These are phyloP conservation scores for Isichthys henryi DNA, from an alignment of 2,113 vertebrate species.

Conservation along the genomic window DNA sequence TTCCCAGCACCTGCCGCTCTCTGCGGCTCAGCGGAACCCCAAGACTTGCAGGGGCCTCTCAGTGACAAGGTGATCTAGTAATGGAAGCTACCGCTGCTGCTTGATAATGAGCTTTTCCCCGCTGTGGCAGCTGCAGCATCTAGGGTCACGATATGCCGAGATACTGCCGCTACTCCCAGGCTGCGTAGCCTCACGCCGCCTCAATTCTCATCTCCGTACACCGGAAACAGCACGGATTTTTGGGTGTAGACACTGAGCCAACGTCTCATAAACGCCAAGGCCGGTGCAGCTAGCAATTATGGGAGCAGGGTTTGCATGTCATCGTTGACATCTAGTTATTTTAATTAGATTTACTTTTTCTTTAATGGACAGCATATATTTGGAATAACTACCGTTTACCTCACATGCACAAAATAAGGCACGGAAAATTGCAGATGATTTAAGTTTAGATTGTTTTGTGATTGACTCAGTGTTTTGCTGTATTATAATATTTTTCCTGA, in stretches of 20 bases:
- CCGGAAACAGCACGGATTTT: not conserved
- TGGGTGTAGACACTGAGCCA: not conserved
- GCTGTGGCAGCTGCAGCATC: not conserved
- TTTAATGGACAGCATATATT: not conserved
- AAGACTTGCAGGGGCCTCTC: slow-evolving; percentile 5
- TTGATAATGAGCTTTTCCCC: slow-evolving; percentile 30
- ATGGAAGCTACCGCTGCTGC: slow-evolving; percentile 18
- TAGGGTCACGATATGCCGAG: slow-evolving; percentile 12
- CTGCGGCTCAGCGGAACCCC: slow-evolving; percentile 9
- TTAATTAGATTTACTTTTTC: not conserved
- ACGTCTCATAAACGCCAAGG: not conserved
- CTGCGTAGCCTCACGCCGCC: slow-evolving; percentile 21
- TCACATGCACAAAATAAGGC: not conserved
- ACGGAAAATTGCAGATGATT: not conserved
- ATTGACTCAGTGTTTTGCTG: not conserved
- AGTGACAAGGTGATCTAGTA: slow-evolving; percentile 24
- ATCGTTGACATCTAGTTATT: not conserved
- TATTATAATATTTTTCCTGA: not conserved
- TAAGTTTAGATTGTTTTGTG: not conserved
- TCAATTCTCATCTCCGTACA: not conserved
- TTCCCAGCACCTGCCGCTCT: not conserved
- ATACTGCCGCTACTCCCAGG: slow-evolving; percentile 13
- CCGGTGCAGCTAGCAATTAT: not conserved
- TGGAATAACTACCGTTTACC: not conserved
- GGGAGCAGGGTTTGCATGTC: not conserved